Percentiles rank a stretch among this genome's conserved stretches.
phyloP scores from a whole-genome alignment of 2,113 vertebrate genomes.

The Eulemur rufifrons region DNA sequence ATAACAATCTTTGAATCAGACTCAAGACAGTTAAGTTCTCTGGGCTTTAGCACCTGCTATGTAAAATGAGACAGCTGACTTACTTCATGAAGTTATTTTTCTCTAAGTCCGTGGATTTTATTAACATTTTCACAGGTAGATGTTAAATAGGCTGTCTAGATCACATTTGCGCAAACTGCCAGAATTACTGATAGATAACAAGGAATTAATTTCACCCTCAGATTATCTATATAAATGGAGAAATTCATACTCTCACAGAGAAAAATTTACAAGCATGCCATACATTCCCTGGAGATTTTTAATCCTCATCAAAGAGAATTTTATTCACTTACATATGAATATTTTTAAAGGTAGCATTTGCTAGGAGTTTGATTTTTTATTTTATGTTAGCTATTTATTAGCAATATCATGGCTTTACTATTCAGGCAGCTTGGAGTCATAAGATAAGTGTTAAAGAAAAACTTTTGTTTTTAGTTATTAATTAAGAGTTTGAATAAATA shows the following conservation, averaged over 20 bases:
- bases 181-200: background rate
- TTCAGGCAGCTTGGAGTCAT: background rate
- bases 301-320: background rate
- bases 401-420: background rate
- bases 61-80: background rate
- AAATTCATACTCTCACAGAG: background rate
- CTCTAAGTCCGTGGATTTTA: background rate
- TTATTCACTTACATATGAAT: background rate
- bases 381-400: background rate
- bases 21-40: background rate
- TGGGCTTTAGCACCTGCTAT: background rate
- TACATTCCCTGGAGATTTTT: background rate
- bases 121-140: background rate
- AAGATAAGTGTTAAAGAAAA: background rate
- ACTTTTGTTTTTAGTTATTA: constrained; percentile 36
- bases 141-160: background rate
- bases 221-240: background rate
- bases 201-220: background rate
- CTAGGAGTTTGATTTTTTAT: constrained; percentile 19
- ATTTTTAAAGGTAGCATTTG: background rate
- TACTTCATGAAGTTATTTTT: background rate
- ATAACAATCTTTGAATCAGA: background rate
- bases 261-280: background rate
- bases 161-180: background rate
- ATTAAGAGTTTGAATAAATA: constrained; percentile 41